phyloP scores from a whole-genome alignment of 2,888 invertebrate species.

The Pheosia tremula region DNA sequence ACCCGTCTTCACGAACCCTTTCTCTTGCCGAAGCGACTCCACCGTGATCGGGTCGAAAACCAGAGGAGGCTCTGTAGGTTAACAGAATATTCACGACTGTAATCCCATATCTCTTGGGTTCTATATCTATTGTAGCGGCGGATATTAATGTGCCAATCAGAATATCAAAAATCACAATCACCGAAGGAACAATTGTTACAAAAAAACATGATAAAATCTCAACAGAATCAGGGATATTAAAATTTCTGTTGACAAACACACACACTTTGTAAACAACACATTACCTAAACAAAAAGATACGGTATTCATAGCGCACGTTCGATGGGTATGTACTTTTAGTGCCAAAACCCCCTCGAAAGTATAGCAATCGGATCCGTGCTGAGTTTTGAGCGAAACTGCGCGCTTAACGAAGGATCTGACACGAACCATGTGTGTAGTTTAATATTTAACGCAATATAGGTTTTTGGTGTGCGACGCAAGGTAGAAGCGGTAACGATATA shows the following conservation, averaged over 20 bases:
- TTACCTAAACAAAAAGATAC: conserved; percentile 43
- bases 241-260: conserved; percentile 6
- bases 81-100: neutral
- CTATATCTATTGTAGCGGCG: too few species aligned
- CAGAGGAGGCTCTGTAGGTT: conserved; percentile 84
- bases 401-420: conserved; percentile 35
- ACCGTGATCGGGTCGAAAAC: conserved; percentile 96
- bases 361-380: neutral
- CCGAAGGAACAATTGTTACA: too few species aligned
- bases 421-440: conserved; percentile 42
- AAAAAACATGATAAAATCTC: too few species aligned
- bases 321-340: conserved; percentile 1
- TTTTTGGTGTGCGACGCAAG: conserved; percentile 21
- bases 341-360: neutral
- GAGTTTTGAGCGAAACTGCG: conserved; percentile 21
- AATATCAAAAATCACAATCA: too few species aligned
- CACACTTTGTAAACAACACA: conserved; percentile 9
- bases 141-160: too few species aligned
- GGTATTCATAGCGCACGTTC: conserved; percentile 26
- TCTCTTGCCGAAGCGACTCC: conserved; percentile 94
- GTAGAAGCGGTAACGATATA: conserved; percentile 4
- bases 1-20: conserved; percentile 95
- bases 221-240: too few species aligned
- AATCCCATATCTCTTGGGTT: too few species aligned
- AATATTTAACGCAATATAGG: conserved; percentile 41